Percentiles rank a stretch among this genome's conserved stretches.
Evolutionary conservation across 2,888 invertebrate species (phyloP).

Genomic region (Campaea margaritaria): DNA sequence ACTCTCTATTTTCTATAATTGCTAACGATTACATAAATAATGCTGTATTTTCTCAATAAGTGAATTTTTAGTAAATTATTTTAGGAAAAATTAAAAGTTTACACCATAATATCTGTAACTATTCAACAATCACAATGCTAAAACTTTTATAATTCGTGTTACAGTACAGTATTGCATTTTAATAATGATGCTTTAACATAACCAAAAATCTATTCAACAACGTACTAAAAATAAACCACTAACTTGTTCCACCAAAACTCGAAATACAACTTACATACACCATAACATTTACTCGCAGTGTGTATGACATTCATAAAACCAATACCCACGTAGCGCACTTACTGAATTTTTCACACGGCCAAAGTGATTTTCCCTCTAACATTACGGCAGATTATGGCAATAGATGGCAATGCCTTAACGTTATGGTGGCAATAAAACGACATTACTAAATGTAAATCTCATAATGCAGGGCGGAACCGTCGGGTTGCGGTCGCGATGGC

Average conservation of each 20-base stretch:
- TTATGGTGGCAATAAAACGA: constrained; percentile 71
- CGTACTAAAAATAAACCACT: neutral
- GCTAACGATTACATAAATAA: too few relatives aligned
- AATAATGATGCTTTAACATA: too few relatives aligned
- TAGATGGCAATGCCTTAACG: constrained; percentile 31
- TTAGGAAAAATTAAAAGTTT: too few relatives aligned
- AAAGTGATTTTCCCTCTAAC: constrained; percentile 56
- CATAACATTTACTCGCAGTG: constrained; percentile 14
- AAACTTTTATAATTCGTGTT: too few relatives aligned
- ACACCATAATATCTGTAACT: too few relatives aligned
- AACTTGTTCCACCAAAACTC: neutral
- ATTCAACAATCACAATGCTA: too few relatives aligned
- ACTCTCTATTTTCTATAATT: too few relatives aligned
- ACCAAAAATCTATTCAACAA: too few relatives aligned
- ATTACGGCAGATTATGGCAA: constrained; percentile 42
- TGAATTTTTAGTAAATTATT: too few relatives aligned
- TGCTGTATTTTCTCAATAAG: too few relatives aligned
- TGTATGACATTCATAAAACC: constrained; percentile 30
- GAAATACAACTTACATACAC: neutral
- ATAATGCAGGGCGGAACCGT: constrained; percentile 55
- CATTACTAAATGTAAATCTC: constrained; percentile 76
- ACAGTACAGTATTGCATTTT: too few relatives aligned
- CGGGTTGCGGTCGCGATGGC: constrained; percentile 61
- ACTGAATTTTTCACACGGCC: constrained; percentile 61
- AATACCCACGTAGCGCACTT: constrained; percentile 20